Conservation (phyloP, 2,113 vertebrate genomes). For the Emydura subglobosa region DNA sequence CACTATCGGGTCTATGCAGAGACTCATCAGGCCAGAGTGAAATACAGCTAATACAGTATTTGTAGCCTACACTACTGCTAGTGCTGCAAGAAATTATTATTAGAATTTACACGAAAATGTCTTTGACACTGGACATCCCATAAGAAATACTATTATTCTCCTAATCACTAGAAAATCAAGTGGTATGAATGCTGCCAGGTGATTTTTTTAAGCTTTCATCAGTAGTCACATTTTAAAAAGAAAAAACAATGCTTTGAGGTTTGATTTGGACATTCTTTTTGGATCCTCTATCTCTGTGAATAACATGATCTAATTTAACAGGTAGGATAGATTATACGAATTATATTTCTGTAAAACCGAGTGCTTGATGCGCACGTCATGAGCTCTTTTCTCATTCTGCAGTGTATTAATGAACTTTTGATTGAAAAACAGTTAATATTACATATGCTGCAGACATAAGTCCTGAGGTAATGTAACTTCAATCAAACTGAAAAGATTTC, state of each 20-base stretch:
- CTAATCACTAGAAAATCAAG: slow-evolving; percentile 34
- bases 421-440: slow-evolving; percentile 62
- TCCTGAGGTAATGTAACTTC: slow-evolving; percentile 64
- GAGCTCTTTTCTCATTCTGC: not conserved
- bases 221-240: not conserved
- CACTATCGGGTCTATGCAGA: not conserved
- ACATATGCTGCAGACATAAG: slow-evolving; percentile 31
- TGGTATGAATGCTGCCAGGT: not conserved
- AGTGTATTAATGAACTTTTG: slow-evolving; percentile 36
- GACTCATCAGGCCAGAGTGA: slow-evolving; percentile 12
- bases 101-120: slow-evolving; percentile 43
- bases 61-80: not conserved
- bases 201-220: not conserved
- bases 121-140: not conserved
- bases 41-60: slow-evolving; percentile 35
- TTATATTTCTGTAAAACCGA: not conserved
- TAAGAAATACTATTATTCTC: not conserved
- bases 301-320: not conserved
- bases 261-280: not conserved
- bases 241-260: not conserved
- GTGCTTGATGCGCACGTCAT: not conserved
- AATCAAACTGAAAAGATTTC: slow-evolving; percentile 72
- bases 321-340: slow-evolving; percentile 11
- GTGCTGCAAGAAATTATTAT: not conserved
- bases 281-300: not conserved